Conservation (phyloP, 2,797 vertebrate species). For the Lutjanus campechanus region DNA sequence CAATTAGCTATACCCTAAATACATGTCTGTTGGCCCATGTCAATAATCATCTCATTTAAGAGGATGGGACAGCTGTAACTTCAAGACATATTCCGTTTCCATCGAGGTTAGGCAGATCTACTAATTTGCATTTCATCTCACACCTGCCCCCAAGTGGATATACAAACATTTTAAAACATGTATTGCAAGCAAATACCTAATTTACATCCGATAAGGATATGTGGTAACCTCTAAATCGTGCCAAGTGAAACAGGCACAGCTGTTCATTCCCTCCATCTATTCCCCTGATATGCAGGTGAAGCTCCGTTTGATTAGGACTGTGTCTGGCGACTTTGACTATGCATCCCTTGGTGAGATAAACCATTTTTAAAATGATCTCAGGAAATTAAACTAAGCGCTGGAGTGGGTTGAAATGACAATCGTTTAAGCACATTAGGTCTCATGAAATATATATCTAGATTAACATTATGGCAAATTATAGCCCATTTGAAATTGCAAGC, state of each 20-base stretch:
- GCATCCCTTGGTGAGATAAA: slow-evolving; percentile 41
- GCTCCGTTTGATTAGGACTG: slow-evolving; percentile 56
- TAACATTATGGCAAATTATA: slow-evolving; percentile 57
- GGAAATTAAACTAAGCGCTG: slow-evolving; percentile 50
- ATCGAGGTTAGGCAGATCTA: slow-evolving; percentile 59
- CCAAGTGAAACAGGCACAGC: slow-evolving; percentile 66
- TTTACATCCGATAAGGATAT: slow-evolving; percentile 66
- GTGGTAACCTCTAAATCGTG: slow-evolving; percentile 58
- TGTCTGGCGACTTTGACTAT: slow-evolving; percentile 46
- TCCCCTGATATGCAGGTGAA: slow-evolving; percentile 60
- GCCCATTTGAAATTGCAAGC: slow-evolving; percentile 54
- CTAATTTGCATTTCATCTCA: slow-evolving; percentile 69
- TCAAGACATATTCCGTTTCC: slow-evolving; percentile 61
- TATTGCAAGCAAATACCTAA: slow-evolving; percentile 66
- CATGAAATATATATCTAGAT: slow-evolving; percentile 53
- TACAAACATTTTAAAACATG: slow-evolving; percentile 62
- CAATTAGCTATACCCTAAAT: slow-evolving; percentile 78
- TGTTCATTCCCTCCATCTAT: slow-evolving; percentile 61
- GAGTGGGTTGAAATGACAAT: slow-evolving; percentile 35
- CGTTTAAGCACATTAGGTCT: slow-evolving; percentile 50
- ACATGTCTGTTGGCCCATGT: slow-evolving; percentile 68
- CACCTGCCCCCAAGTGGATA: slow-evolving; percentile 63
- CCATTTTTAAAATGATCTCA: slow-evolving; percentile 49
- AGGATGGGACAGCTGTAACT: slow-evolving; percentile 66
- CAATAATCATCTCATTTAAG: slow-evolving; percentile 77